Conservation (phyloP, 2,888 invertebrate genomes). For the Apoda limacodes region DNA sequence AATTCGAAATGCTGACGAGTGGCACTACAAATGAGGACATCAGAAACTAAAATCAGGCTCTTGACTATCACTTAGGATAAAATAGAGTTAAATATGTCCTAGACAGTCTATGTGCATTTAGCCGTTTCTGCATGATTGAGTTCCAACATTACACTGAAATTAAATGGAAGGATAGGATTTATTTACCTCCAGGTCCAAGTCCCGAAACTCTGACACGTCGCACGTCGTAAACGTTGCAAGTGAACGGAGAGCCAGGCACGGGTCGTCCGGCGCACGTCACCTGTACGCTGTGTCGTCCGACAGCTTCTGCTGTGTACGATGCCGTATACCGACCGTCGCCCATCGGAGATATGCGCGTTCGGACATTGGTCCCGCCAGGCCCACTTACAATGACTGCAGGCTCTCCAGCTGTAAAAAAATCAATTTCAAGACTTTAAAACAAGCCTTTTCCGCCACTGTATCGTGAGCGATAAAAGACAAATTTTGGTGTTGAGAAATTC, state of each 20-base stretch:
- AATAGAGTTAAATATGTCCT: conserved; percentile 2
- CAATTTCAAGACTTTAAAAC: no score
- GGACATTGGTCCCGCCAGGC: conserved; percentile 85
- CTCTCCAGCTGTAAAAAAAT: conserved; percentile 71
- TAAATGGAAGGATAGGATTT: no score
- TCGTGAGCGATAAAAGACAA: no score
- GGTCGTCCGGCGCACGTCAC: conserved; percentile 86
- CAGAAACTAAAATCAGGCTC: no score
- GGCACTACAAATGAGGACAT: no score
- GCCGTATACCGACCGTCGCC: conserved; percentile 80
- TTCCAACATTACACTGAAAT: conserved; percentile 1
- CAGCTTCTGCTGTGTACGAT: conserved; percentile 85
- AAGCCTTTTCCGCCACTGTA: no score
- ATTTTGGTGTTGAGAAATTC: no score
- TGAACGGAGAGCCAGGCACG: conserved; percentile 92
- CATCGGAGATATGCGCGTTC: conserved; percentile 75
- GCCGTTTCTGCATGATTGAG: not conserved
- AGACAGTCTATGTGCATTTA: no score
- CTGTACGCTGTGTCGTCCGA: conserved; percentile 88
- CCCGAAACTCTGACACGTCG: conserved; percentile 81
- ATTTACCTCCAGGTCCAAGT: conserved; percentile 59
- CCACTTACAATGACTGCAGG: conserved; percentile 82
- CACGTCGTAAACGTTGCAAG: conserved; percentile 95
- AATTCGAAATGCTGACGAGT: no score
- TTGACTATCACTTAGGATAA: no score